A percentile compares a stretch with the other conserved stretches of the same genome.
Conservation (phyloP, 2,888 invertebrate species). For the Agrilus mali region DNA sequence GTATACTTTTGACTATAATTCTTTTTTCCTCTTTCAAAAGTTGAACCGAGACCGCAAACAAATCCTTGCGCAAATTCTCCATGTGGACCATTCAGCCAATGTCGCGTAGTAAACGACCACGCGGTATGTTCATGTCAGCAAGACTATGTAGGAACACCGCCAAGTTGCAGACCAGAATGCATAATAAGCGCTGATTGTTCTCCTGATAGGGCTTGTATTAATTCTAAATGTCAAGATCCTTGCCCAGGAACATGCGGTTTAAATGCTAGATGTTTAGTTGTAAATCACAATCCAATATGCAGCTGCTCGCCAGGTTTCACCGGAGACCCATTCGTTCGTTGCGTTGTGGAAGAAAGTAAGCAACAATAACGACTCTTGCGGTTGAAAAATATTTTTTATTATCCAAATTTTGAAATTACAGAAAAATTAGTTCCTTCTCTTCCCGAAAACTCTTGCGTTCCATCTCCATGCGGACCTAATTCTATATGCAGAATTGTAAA, state of each 20-base stretch:
- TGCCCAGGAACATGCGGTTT: constrained; percentile 73
- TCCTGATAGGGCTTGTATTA: constrained; percentile 67
- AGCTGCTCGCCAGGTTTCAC: constrained; percentile 61
- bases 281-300: constrained; percentile 78
- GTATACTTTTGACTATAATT: constrained; percentile 4
- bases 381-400: neutral
- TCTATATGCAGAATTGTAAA: constrained; percentile 69
- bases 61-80: constrained; percentile 57
- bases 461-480: constrained; percentile 75
- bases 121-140: constrained; percentile 71
- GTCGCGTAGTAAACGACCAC: constrained; percentile 56
- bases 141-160: constrained; percentile 67
- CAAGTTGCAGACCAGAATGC: constrained; percentile 68
- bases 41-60: constrained; percentile 23
- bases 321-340: constrained; percentile 73
- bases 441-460: constrained; percentile 61
- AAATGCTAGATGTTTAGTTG: constrained; percentile 69
- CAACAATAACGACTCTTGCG: neutral
- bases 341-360: constrained; percentile 57
- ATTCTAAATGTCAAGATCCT: constrained; percentile 69
- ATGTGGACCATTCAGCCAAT: constrained; percentile 71
- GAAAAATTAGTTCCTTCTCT: constrained; percentile 39
- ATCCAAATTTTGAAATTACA: constrained; percentile 29
- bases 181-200: constrained; percentile 72
- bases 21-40: constrained; percentile 16